These are phyloP conservation scores for Diplodus sargus DNA, from an alignment of 2,797 vertebrate genomes.

Conservation along the genomic window DNA sequence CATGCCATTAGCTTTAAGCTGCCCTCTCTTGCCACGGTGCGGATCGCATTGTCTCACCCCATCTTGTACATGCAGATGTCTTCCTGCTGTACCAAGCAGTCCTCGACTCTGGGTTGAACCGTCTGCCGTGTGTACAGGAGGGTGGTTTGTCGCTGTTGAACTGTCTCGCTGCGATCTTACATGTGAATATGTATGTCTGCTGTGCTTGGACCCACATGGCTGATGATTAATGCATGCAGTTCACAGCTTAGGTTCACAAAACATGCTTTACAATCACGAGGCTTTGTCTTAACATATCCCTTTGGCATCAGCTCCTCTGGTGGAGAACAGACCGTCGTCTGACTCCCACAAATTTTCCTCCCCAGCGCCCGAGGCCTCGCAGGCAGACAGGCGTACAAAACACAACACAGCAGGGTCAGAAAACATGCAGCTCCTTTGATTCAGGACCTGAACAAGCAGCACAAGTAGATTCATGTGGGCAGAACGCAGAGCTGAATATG, in stretches of 20 bases:
- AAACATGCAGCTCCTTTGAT: constrained; percentile 30
- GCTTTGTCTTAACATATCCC: constrained; percentile 28
- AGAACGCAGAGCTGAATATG: constrained; percentile 15
- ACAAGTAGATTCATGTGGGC: constrained; percentile 17
- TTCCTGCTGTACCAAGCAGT: constrained; percentile 31
- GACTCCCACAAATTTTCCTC: constrained; percentile 17
- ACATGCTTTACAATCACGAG: constrained; percentile 14
- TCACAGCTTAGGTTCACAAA: constrained; percentile 30
- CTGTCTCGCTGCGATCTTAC: background rate
- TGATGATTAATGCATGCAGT: constrained; percentile 43
- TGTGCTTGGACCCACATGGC: constrained; percentile 4
- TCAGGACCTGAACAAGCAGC: constrained; percentile 29
- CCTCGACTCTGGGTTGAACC: constrained; percentile 4
- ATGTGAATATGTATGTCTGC: background rate
- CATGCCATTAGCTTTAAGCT: constrained; percentile 74
- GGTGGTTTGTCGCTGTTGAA: background rate
- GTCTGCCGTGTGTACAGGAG: constrained; percentile 11
- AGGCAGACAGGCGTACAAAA: constrained; percentile 7
- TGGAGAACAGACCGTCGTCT: constrained; percentile 12
- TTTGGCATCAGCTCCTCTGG: constrained; percentile 24
- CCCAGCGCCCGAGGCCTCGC: background rate
- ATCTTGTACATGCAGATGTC: constrained; percentile 65
- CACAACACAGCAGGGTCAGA: constrained; percentile 13
- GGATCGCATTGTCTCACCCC: constrained; percentile 54
- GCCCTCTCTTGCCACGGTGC: constrained; percentile 53